Evolutionary conservation across 2,113 vertebrate genomes (phyloP).

Genomic region (Aleadryas rufinucha): DNA sequence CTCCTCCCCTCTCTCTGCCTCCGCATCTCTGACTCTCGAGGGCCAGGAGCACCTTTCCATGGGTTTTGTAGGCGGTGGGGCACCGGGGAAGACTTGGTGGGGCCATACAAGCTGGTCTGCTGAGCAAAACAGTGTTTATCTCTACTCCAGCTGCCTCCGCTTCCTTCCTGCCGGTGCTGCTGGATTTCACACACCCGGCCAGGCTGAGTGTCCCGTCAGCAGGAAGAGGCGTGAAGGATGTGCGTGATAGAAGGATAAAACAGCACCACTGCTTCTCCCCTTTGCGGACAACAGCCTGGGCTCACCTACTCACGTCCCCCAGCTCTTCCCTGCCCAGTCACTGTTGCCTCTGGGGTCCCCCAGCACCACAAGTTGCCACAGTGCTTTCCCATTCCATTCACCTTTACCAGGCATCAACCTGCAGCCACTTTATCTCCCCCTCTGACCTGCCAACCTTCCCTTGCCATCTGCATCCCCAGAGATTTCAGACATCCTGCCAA

Average conservation of each 20-base stretch:
- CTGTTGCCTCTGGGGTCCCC: background rate
- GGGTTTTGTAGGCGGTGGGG: background rate
- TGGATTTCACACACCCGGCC: background rate
- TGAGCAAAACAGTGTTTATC: conserved; percentile 39
- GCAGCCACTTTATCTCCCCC: background rate
- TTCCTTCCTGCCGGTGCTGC: conserved; percentile 33
- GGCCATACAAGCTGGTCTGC: background rate
- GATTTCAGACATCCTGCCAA: background rate
- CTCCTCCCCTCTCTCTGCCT: background rate
- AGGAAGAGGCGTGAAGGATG: conserved; percentile 39
- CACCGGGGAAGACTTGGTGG: background rate
- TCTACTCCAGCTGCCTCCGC: conserved; percentile 15
- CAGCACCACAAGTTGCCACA: background rate
- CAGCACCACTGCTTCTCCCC: background rate
- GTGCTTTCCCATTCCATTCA: background rate
- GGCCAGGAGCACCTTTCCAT: background rate
- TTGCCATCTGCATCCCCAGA: background rate
- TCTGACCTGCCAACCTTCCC: background rate
- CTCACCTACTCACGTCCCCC: rapidly evolving
- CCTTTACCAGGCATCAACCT: background rate
- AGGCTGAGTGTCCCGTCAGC: background rate
- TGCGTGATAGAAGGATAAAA: background rate
- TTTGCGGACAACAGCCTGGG: background rate
- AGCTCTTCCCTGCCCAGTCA: background rate
- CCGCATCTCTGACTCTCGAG: rapidly evolving